Evolutionary conservation across 2,888 invertebrate genomes (phyloP), one percentile per base, ranked within the genome.

Genomic region (Creontiades dilutus): DNA sequence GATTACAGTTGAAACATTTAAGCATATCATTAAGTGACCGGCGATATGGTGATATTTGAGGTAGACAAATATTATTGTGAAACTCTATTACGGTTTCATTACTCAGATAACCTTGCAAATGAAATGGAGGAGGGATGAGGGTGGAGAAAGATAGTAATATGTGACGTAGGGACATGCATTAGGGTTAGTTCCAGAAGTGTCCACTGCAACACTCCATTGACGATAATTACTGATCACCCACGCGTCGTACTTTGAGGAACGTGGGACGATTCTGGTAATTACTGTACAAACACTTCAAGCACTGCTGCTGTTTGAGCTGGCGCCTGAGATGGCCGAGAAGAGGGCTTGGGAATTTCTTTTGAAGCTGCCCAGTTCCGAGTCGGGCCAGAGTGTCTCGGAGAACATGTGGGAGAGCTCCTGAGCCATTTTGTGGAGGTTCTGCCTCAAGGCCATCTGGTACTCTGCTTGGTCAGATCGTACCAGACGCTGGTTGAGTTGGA

Each of bases 401-500:
- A 97, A 94, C 91, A 97, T 94, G 55, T 94, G 94, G 78, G 96
- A 96, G 52, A 98, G 94, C 14, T 96, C 96, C 90, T 95, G 95
- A 92, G 97, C 97, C 86, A 98, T 94, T 92, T 98, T 97, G 92
- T 96, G 96, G 94, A 97, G 98, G 93, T 98, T 98, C 76, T 96
- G 95, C 92, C 97, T 96, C 55, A 99, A 94, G 9, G 97, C 97
- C 93, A 97, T 97, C 93, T 99, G 99, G 93, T 99, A 99, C 92
- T 98, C 97, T 86, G 96, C 95, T 93, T 99, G 99, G 93, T 99
- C 99, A 3, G 96, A 95, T 91, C 96, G 95, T 92, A 99, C 97
- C 91, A 99, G 95, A 92, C 96, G 96, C 75, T 96, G 96, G 94
- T 99, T 99, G 88, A 98, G 95, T 93, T 97, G 97, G 68, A 99